Conservation (phyloP, 1,140 invertebrate species). For the Teleogryllus occipitalis region DNA sequence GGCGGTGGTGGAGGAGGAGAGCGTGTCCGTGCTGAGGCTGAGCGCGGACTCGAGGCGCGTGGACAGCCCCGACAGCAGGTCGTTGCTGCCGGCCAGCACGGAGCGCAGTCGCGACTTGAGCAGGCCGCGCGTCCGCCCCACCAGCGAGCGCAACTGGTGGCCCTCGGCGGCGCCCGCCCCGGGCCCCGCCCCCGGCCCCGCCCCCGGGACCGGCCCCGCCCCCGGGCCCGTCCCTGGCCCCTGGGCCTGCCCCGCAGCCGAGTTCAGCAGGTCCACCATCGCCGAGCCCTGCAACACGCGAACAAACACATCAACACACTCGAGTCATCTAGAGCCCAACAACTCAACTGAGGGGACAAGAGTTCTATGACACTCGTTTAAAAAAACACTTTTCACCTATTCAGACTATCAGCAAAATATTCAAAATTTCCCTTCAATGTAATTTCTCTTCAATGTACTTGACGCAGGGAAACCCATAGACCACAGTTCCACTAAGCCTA, state of each 20-base stretch:
- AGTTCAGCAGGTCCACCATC: slow-evolving; percentile 18
- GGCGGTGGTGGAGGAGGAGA: slow-evolving; percentile 2
- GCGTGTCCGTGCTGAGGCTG: slow-evolving; percentile 20
- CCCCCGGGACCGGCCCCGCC: slow-evolving; percentile 11
- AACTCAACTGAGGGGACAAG: too few relatives aligned
- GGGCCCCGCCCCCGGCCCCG: slow-evolving; percentile 15
- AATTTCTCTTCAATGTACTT: too few relatives aligned
- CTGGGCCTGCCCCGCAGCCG: background rate
- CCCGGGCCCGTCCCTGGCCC: slow-evolving; percentile 16
- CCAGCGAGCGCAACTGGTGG: slow-evolving; percentile 7
- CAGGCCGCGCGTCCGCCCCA: slow-evolving; percentile 21
- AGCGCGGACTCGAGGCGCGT: slow-evolving; percentile 22
- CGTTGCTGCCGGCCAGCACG: slow-evolving; percentile 23
- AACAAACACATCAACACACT: too few relatives aligned
- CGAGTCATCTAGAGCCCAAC: too few relatives aligned
- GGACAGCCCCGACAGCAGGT: slow-evolving; percentile 18
- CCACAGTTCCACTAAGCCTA: too few relatives aligned
- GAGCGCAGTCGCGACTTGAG: slow-evolving; percentile 18
- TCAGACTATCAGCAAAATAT: too few relatives aligned
- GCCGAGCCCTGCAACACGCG: background rate
- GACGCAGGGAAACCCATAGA: too few relatives aligned
- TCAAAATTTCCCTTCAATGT: too few relatives aligned
- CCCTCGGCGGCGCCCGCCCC: slow-evolving; percentile 13
- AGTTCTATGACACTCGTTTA: too few relatives aligned
- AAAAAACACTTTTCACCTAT: too few relatives aligned